Evolutionary conservation across 37 sponge, comb jelly and placozoan genomes (phyloP), one percentile per base, ranked within the genome.

Genomic region (Ephydatia muelleri): DNA sequence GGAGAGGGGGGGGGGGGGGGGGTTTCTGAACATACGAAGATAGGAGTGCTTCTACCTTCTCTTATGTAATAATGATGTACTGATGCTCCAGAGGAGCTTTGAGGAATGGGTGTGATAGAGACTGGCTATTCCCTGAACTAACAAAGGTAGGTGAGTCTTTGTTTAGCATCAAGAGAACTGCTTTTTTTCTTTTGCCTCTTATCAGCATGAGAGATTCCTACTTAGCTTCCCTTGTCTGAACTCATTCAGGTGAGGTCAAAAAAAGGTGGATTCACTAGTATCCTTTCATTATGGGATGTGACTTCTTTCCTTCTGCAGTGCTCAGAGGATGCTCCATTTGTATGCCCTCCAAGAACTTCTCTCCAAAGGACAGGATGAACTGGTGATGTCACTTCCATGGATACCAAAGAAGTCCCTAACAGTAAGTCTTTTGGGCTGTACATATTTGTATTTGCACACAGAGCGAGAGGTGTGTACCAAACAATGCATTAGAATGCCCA

Each of bases 191-290:
- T 68, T 85, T 67, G 4, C 72, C 32, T 80, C 35, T 57, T 48
- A 65, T 38, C 88, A 92, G 92, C 83, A 81, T 25, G 92, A 92
- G 65, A 83, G 29, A 70, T 81, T 88, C 28, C 85, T 92, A 12
- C 68, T 92, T 29, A 64, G 65, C 22, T 84, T 92, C 66, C 92
- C 88, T 21, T 92, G 92, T 43, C 79, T 92, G 34, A 87, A 83
- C 33, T 77, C 91, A 43, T 87, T 91, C 84, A 91, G 84, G 91
- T 91, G 27, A 66, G 81, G 25, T 4, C 38, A 21, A 49, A 33
- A 5, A 78, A 30, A 38, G 1, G 3, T 49, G 79, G 3, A 78
- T 36, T 5, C 36, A 28, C 5, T 6, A 25, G 37, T 30, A 36
- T 9, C 0, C 34, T 27, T 37, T 33, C 27, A 37, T 76, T 26